Evolutionary conservation across 2,113 vertebrate species (phyloP).

Genomic region (Protomyctophum bolini): DNA sequence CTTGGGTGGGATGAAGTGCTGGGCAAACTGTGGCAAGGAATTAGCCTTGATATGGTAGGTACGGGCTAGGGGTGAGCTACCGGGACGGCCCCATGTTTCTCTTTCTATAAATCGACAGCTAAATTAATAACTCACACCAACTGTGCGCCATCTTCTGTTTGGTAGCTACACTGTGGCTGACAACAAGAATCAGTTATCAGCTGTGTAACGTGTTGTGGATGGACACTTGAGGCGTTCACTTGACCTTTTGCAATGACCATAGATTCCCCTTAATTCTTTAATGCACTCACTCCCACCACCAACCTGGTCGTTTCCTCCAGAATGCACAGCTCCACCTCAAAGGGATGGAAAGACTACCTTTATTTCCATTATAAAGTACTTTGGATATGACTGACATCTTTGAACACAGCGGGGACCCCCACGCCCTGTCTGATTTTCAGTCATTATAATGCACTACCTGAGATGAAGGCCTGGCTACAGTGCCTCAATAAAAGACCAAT

Average conservation of each 20-base stretch:
- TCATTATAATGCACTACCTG: constrained; percentile 73
- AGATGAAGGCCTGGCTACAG: constrained; percentile 56
- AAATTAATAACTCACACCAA: no score
- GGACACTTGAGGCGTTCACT: constrained; percentile 21
- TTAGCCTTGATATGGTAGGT: no score
- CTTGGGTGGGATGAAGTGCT: no score
- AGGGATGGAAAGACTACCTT: constrained; percentile 73
- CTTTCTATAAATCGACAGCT: no score
- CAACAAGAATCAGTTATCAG: constrained; percentile 19
- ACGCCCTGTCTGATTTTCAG: constrained; percentile 63
- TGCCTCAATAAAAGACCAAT: constrained; percentile 73
- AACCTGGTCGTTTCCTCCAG: constrained; percentile 32
- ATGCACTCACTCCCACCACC: constrained; percentile 20
- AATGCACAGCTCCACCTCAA: constrained; percentile 60
- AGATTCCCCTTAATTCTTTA: constrained; percentile 16
- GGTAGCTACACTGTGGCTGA: constrained; percentile 5
- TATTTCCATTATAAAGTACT: constrained; percentile 78
- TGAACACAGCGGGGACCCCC: constrained; percentile 77
- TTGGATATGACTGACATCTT: constrained; percentile 71
- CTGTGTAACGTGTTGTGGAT: constrained; percentile 12
- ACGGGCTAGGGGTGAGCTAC: no score
- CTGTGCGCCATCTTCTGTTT: background rate
- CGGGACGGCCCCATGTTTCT: no score
- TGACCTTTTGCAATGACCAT: constrained; percentile 11
- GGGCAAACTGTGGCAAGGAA: no score